These are phyloP conservation scores for Microtus californicus DNA, from an alignment of 2,797 vertebrate genomes.

Conservation along the genomic window DNA sequence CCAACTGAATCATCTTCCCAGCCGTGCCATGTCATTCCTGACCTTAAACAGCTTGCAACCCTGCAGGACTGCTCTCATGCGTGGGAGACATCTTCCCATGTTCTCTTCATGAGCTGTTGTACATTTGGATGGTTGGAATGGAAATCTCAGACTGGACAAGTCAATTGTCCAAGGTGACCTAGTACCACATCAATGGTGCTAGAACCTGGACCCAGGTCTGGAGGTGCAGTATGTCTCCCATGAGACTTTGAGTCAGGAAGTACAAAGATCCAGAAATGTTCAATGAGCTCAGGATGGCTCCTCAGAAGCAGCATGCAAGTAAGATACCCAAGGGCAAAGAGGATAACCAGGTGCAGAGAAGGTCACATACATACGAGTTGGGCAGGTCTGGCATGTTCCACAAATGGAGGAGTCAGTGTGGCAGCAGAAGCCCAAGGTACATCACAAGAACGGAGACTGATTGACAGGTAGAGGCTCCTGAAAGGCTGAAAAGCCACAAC, in stretches of 20 bases:
- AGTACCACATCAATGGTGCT: not conserved
- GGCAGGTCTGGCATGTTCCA: fast-evolving
- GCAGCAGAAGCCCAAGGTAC: no score
- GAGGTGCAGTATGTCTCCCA: not conserved
- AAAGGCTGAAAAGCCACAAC: not conserved
- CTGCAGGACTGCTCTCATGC: no score
- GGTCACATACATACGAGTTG: fast-evolving
- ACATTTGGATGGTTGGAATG: not conserved
- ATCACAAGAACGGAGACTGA: not conserved
- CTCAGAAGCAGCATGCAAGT: not conserved
- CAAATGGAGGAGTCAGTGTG: not conserved
- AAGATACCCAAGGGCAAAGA: not conserved
- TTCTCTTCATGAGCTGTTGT: not conserved
- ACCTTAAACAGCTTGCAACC: not conserved
- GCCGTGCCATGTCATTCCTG: not conserved
- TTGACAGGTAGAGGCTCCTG: not conserved
- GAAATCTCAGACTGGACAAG: not conserved
- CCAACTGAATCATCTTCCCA: not conserved
- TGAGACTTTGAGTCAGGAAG: not conserved
- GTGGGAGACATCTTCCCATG: not conserved
- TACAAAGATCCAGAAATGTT: not conserved
- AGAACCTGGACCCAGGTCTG: not conserved
- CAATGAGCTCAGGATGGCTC: not conserved
- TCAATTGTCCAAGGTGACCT: not conserved
- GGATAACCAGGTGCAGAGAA: not conserved